Evolutionary conservation across 2,797 vertebrate species (phyloP), one percentile per base, ranked within the genome.

Genomic region (Hirundo rustica): DNA sequence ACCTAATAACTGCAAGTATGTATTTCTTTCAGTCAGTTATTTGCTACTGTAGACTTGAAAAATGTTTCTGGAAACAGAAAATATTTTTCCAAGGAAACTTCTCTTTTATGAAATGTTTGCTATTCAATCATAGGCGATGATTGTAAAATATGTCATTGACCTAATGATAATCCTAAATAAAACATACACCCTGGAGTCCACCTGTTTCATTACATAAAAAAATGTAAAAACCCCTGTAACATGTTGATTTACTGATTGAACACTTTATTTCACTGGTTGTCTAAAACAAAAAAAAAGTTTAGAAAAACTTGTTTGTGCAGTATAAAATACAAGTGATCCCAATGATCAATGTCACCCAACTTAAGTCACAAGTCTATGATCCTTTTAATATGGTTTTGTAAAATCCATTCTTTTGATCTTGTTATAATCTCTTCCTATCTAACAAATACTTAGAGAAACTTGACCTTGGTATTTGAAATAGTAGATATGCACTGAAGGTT

Each of bases 201-300:
- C 2, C 2, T 29, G 70, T 65, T 82, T 65, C 10, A 34, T 5
- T 47, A 12, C 7, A 58, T 13, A 32, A 61, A 73, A 68, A 75
- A 18, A 16, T n/a, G 9, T 7, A 19, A 48, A 60, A 14, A 0
- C 0, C 10, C 9, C 10, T 42, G 34, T 30, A 50, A 8, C 4
- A n/a, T 26, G 79, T 17, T 54, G 32, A 34, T 65, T 80, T 77
- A n/a, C 20, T 57, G 67, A 48, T 16, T 26, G 38, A 89, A 50
- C 8, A 0, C 2, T 93, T 85, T 75, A 45, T 72, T 87, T 91
- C 18, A 34, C 16, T 48, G 25, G 4, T 6, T 42, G 5, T 54
- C 53, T 64, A 47, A 65, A 57, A 11, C 0, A 5, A 78, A 57
- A 5, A 78, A 57, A 5, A 16, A 11, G 25, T 79, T 54, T 27